These are phyloP conservation scores for Cebidichthys violaceus DNA, from an alignment of 2,113 vertebrate species.

Conservation along the genomic window DNA sequence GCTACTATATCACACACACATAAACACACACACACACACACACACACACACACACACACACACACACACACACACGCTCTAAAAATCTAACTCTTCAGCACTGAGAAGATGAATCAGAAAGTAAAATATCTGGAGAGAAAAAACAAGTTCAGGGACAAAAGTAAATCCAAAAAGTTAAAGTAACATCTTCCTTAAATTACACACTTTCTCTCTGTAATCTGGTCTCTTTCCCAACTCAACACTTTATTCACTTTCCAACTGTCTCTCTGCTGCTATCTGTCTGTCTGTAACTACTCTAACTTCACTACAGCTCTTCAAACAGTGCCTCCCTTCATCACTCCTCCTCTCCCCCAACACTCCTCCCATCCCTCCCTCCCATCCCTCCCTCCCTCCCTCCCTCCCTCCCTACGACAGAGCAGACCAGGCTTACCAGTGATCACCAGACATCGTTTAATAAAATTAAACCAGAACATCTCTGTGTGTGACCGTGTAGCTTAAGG, in stretches of 20 bases:
- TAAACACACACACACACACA: neutral
- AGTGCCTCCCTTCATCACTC: conserved; percentile 60
- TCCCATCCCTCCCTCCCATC: conserved; percentile 32
- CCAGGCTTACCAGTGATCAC: conserved; percentile 33
- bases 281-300: conserved; percentile 58
- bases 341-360: conserved; percentile 46
- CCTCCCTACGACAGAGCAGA: conserved; percentile 27
- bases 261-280: conserved; percentile 41
- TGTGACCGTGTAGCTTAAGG: conserved; percentile 7
- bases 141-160: neutral
- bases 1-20: conserved; percentile 9
- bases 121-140: neutral
- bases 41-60: neutral
- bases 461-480: conserved; percentile 38
- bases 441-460: conserved; percentile 42
- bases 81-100: neutral
- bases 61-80: neutral
- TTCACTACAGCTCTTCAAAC: conserved; percentile 59
- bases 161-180: neutral
- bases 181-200: neutral
- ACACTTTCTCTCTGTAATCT: neutral
- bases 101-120: neutral
- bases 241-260: neutral
- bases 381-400: conserved; percentile 24
- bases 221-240: neutral